phyloP scores from a whole-genome alignment of 2,113 vertebrate species.

The Pycnonotus jocosus region DNA sequence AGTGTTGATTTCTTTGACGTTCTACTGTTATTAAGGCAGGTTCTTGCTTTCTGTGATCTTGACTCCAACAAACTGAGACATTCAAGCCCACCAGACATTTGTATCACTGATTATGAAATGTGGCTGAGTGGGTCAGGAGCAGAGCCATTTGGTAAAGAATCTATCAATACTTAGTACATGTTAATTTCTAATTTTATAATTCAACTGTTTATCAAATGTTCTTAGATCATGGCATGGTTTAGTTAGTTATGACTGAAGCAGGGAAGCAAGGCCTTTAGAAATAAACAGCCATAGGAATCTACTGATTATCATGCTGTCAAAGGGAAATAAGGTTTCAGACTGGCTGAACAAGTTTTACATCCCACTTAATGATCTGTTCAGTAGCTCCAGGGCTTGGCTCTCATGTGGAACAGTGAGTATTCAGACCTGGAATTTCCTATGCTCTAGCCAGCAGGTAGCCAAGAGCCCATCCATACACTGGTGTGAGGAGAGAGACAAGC shows the following conservation, averaged over 20 bases:
- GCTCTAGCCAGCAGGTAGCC: neutral
- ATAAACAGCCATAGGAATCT: neutral
- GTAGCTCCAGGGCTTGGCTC: neutral
- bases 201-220: neutral
- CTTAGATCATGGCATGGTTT: neutral
- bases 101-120: accelerated
- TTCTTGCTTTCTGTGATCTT: neutral
- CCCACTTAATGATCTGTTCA: neutral
- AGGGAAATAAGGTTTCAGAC: neutral
- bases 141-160: neutral
- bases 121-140: neutral
- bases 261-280: neutral
- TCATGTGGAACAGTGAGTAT: neutral
- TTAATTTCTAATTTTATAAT: neutral
- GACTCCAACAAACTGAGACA: neutral
- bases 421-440: neutral
- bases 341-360: neutral
- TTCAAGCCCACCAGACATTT: neutral
- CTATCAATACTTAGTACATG: neutral
- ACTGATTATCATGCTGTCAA: neutral
- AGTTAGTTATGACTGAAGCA: neutral
- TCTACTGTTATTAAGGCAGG: neutral
- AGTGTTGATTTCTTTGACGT: neutral
- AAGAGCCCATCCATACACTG: accelerated
- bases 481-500: neutral